Conservation (phyloP, 2,888 invertebrate genomes). For the Phorcus lineatus region DNA sequence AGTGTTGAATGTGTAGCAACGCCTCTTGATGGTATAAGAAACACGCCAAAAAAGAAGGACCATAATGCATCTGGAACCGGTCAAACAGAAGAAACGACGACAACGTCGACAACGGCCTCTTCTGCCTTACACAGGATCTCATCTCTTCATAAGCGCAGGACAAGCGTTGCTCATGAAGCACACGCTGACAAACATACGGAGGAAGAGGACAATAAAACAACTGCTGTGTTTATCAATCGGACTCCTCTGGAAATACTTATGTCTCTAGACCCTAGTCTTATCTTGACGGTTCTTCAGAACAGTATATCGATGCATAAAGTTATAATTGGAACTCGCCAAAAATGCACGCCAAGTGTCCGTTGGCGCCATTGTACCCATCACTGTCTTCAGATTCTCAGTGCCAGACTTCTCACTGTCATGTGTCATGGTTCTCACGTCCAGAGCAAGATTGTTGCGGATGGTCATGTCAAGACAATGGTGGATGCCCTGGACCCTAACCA, state of each 20-base stretch:
- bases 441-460: slow-evolving; percentile 78
- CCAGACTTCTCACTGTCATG: slow-evolving; percentile 80
- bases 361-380: slow-evolving; percentile 80
- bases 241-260: slow-evolving; percentile 71
- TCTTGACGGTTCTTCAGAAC: slow-evolving; percentile 80
- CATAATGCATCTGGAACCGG: not conserved
- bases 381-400: slow-evolving; percentile 80
- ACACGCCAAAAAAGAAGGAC: slow-evolving; percentile 16
- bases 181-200: slow-evolving; percentile 30
- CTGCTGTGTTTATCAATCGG: slow-evolving; percentile 37
- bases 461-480: slow-evolving; percentile 79
- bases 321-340: slow-evolving; percentile 79
- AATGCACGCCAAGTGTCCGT: slow-evolving; percentile 80
- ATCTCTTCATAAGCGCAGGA: slow-evolving; percentile 42
- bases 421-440: slow-evolving; percentile 79
- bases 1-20: slow-evolving; percentile 37
- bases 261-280: slow-evolving; percentile 76
- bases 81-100: slow-evolving; percentile 7
- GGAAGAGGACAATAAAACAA: slow-evolving; percentile 44
- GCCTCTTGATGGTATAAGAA: slow-evolving; percentile 13
- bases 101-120: not conserved
- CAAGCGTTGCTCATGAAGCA: slow-evolving; percentile 33
- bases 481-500: slow-evolving; percentile 81
- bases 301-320: slow-evolving; percentile 81
- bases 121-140: slow-evolving; percentile 44